Base-by-base conservation (phyloP, 2,888 invertebrate species). In the Pristionchus exspectatus region DNA sequence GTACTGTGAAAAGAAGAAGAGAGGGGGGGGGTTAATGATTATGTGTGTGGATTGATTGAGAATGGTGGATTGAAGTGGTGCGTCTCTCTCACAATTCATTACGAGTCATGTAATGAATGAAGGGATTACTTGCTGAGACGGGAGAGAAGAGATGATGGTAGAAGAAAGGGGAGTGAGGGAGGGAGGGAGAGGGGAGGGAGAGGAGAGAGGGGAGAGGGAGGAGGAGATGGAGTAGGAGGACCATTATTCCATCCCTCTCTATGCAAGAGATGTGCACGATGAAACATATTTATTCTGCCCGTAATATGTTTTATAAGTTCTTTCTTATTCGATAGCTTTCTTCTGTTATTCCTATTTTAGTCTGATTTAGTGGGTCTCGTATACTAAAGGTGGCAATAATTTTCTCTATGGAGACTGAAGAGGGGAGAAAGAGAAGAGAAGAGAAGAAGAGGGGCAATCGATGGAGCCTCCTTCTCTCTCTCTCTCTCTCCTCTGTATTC, bases 391-490 rank as follows among this genome's bases (percentile, higher is more conserved):
- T 56, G 56, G 14, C 84, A 24, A 84, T 84, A 56, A 1, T 56
- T 16, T 84, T 86, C 66, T 66, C 86, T 86, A 86, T 87, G 87
- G 87, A 87, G 69, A 87, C 38, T 30, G 72, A 69, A 66, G 69
- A 30, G 59, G 87, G 38, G 87, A 50, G 69, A 63, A 54, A 86
- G 86, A 63, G 66, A 56, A 56, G 87, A 59, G 21, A 87, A 66
- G 16, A 27, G 69, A 16, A 33, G 9, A 24, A 44, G 69, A 10
- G 27, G 72, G 69, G 85, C 85, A 59, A 59, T 85, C 85, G 56
- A 85, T 85, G 21, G 59, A 59, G 56, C 69, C 87, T 74, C 87
- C 30, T 72, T 72, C 74, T 69, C 87, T 87, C 69, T 72, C 74
- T 69, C 87, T 87, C 69, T 50, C 44, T 12, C 38, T 44, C 18